These are phyloP conservation scores for Saimiri boliviensis DNA, from an alignment of 2,113 vertebrate species.

Conservation along the genomic window DNA sequence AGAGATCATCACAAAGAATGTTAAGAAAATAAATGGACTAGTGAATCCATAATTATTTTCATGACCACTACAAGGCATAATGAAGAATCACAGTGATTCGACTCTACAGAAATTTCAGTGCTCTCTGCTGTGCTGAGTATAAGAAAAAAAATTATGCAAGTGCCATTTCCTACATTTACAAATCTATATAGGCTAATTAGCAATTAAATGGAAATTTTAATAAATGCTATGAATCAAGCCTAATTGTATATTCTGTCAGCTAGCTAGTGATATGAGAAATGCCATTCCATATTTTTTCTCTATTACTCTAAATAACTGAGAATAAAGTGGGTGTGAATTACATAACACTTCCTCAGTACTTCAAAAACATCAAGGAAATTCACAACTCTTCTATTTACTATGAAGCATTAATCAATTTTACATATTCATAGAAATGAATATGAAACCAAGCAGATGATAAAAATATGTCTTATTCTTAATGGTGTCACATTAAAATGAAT, in stretches of 20 bases:
- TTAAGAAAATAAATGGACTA: slow-evolving; percentile 49
- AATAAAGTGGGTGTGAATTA: slow-evolving; percentile 63
- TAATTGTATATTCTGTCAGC: slow-evolving; percentile 75
- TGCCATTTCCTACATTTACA: slow-evolving; percentile 65
- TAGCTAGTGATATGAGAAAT: slow-evolving; percentile 64
- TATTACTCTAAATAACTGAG: slow-evolving; percentile 60
- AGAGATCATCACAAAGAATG: slow-evolving; percentile 31
- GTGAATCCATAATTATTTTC: slow-evolving; percentile 63
- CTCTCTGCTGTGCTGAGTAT: slow-evolving; percentile 38
- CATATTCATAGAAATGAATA: slow-evolving; percentile 23
- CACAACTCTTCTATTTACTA: slow-evolving; percentile 42
- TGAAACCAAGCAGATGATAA: slow-evolving; percentile 29
- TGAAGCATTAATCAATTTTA: slow-evolving; percentile 55
- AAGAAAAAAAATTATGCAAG: slow-evolving; percentile 51
- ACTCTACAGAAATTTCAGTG: slow-evolving; percentile 50
- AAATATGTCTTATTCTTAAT: neutral
- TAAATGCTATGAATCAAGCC: slow-evolving; percentile 77
- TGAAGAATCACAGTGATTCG: slow-evolving; percentile 57
- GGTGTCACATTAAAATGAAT: slow-evolving; percentile 13
- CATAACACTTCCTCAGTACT: slow-evolving; percentile 5
- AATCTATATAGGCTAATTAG: slow-evolving; percentile 78
- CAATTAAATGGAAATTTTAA: slow-evolving; percentile 79
- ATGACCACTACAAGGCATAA: slow-evolving; percentile 45
- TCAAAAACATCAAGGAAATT: slow-evolving; percentile 56
- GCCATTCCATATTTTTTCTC: slow-evolving; percentile 49